These are phyloP conservation scores for Solea solea DNA, from an alignment of 2,113 vertebrate species.

Conservation along the genomic window DNA sequence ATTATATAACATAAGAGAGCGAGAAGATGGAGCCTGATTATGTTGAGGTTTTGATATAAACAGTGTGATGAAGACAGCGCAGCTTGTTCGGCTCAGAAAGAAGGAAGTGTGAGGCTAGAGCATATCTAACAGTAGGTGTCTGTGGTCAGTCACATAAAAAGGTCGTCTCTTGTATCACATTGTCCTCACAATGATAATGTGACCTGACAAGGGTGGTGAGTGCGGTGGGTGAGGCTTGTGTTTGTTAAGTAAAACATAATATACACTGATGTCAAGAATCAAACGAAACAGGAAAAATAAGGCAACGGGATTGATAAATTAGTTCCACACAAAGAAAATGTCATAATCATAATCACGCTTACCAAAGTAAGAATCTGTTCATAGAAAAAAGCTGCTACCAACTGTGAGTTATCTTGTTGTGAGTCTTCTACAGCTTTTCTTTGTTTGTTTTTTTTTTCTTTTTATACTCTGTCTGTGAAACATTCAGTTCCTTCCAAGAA, in stretches of 20 bases:
- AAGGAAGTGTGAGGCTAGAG: constrained; percentile 10
- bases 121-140: constrained; percentile 14
- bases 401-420: constrained; percentile 1
- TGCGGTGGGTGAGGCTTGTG: background rate
- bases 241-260: background rate
- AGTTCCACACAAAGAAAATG: background rate
- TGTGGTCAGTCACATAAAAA: constrained; percentile 42
- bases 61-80: constrained; percentile 16
- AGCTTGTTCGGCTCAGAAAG: background rate
- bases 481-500: constrained; percentile 31
- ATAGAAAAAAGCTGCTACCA: background rate
- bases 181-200: constrained; percentile 25
- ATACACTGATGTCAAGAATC: background rate
- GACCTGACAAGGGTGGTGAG: constrained; percentile 33
- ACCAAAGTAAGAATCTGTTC: constrained; percentile 1
- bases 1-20: constrained; percentile 25
- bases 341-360: background rate
- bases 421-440: background rate
- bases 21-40: background rate
- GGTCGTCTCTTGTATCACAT: constrained; percentile 30
- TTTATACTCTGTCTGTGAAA: constrained; percentile 19
- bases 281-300: background rate
- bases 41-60: constrained; percentile 32
- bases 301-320: background rate
- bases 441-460: background rate